Percentiles rank a stretch among this genome's conserved stretches.
These are phyloP conservation scores for Drosophila nikananu DNA, from an alignment of 1,140 invertebrate species.

Conservation along the genomic window DNA sequence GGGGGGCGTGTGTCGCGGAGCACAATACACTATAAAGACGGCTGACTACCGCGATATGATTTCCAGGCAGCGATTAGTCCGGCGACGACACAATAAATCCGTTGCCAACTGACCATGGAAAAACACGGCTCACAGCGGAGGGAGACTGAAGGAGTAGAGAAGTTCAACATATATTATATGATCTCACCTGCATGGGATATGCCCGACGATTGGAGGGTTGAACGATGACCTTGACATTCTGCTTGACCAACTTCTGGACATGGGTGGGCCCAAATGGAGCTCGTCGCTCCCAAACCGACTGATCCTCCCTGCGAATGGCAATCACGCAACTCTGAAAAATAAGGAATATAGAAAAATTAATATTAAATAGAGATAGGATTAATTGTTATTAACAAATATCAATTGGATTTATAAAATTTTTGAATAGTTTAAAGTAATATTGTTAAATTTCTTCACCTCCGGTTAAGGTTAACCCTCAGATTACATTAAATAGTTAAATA, in stretches of 20 bases:
- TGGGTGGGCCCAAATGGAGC: conserved; percentile 97
- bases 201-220: conserved; percentile 99
- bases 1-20: conserved; percentile 42
- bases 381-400: background rate
- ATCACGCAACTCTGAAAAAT: conserved; percentile 88
- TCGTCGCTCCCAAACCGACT: conserved; percentile 98
- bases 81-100: conserved; percentile 29
- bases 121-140: conserved; percentile 8
- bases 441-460: background rate
- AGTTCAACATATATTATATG: background rate
- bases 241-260: conserved; percentile 93
- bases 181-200: conserved; percentile 95
- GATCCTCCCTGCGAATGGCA: conserved; percentile 95
- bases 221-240: conserved; percentile 97
- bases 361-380: background rate
- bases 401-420: background rate
- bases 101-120: conserved; percentile 38
- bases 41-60: conserved; percentile 46
- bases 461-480: background rate
- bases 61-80: conserved; percentile 33
- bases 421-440: background rate
- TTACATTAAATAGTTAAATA: no score
- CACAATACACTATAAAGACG: conserved; percentile 12
- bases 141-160: background rate
- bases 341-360: background rate